Evolutionary conservation across 2,888 invertebrate species (phyloP).

Genomic region (Drosophila macrospina): DNA sequence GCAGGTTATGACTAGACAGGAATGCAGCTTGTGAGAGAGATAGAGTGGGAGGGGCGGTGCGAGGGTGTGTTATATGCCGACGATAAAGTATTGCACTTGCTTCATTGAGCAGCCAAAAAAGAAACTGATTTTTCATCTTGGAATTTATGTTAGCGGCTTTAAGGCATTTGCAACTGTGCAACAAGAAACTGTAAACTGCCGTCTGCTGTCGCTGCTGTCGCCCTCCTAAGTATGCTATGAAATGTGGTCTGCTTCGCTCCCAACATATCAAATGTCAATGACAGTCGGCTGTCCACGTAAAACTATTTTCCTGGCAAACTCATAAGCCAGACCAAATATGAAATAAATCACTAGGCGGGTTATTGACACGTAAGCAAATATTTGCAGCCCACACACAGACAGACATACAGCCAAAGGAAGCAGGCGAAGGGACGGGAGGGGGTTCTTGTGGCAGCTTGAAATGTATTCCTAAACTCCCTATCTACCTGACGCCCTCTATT

Average conservation of each 20-base stretch:
- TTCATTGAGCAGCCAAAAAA: constrained; percentile 65
- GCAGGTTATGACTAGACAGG: constrained; percentile 53
- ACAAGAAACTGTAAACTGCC: constrained; percentile 21
- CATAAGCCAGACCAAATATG: constrained; percentile 75
- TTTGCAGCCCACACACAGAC: constrained; percentile 55
- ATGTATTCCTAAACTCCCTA: constrained; percentile 11
- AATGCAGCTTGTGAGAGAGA: too few species aligned
- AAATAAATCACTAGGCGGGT: constrained; percentile 80
- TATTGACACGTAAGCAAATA: constrained; percentile 81
- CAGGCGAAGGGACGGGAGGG: neutral
- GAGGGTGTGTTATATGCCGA: neutral
- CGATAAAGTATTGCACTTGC: constrained; percentile 29
- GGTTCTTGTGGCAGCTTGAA: constrained; percentile 58
- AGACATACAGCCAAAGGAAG: constrained; percentile 9
- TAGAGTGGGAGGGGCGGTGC: constrained; percentile 7
- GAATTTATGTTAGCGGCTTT: constrained; percentile 64
- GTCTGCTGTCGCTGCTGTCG: constrained; percentile 55
- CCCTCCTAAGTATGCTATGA: constrained; percentile 77
- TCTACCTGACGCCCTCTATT: neutral
- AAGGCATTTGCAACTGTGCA: constrained; percentile 50
- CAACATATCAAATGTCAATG: constrained; percentile 78
- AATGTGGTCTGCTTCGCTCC: constrained; percentile 38
- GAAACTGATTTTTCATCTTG: constrained; percentile 19
- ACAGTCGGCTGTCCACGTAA: constrained; percentile 64
- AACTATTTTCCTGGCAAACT: constrained; percentile 63